Conservation (phyloP, 2,888 invertebrate species). For the Rotaria macrura region DNA sequence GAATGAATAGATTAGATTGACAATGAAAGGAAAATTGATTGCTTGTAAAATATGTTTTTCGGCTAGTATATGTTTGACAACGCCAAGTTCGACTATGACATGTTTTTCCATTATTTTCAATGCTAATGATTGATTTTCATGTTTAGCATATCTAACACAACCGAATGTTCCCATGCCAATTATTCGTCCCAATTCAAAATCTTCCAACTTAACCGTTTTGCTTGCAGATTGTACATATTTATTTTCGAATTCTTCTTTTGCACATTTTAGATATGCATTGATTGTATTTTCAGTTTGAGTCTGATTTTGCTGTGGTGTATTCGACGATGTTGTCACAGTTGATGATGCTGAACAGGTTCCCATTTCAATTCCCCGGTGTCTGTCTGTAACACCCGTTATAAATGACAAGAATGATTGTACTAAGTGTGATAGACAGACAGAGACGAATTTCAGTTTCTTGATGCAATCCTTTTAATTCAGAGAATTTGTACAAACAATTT, state of each 20-base stretch:
- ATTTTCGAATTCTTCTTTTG: neutral
- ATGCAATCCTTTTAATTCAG: no score
- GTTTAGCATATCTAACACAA: neutral
- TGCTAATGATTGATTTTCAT: neutral
- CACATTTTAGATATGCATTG: neutral
- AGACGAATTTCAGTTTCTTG: no score
- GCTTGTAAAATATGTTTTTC: conserved; percentile 98
- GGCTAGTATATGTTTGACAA: conserved; percentile 97
- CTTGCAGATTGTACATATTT: neutral
- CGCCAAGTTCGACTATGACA: conserved; percentile 83
- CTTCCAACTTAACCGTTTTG: neutral
- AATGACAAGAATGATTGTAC: no score
- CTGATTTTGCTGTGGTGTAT: no score
- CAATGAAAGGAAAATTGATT: conserved; percentile 95
- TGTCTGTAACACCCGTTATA: no score
- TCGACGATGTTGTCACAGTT: neutral
- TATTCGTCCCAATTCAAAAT: neutral
- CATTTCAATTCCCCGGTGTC: neutral
- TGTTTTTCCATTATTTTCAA: neutral
- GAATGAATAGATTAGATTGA: conserved; percentile 93
- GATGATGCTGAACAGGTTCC: neutral
- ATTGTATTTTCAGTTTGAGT: neutral
- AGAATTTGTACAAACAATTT: no score
- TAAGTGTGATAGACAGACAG: no score
- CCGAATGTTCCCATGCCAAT: neutral